Base-by-base conservation (phyloP, 1,140 invertebrate species). In the Panagrolaimus sp. region DNA sequence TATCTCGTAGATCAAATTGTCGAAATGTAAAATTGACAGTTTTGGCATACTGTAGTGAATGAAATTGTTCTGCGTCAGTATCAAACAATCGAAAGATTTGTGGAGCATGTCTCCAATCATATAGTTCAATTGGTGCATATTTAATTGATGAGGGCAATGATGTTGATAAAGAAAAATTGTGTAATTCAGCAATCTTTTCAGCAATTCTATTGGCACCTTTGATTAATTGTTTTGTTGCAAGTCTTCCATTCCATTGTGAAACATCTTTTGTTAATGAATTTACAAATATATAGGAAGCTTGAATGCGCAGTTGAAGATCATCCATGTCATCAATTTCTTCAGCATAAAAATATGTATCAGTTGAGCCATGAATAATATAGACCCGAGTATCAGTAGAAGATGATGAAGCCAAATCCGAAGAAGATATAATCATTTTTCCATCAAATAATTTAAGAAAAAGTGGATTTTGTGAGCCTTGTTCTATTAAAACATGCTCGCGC, bases 391-490 rank as follows among this genome's bases (percentile, higher is more conserved):
- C 7, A 38, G 2, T 38, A 9, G n/a, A 14, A 16, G 51, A 57
- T 5, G 51, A 23, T 1, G 13, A 20, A 1, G 51, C n/a, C 20
- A 25, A 8, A 20, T 20, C 8, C 51, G 20, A 9, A 5, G 68
- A 68, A 20, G 66, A 64, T 57, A 74, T 47, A 25, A 74, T 38
- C 53, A 74, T 43, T 61, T 31, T 44, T 45, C 14, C 57, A 38
- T 65, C 25, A 38, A 75, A 72, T 8, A 75, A 14, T 48, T 48
- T 65, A 8, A 76, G 23, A 51, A 75, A 72, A 9, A 76, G 23
- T 7, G 73, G 74, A 38, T 25, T 23, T 51, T 75, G 75, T 13
- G 16, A 25, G 16, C 74, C 74, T 48, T 75, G 69, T 51, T 75
- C 73, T 8, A 75, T 68, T 27, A 75, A 46, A 16, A 75, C 42